Conservation (phyloP, 2,113 vertebrate genomes). For the Microtus oregoni region DNA sequence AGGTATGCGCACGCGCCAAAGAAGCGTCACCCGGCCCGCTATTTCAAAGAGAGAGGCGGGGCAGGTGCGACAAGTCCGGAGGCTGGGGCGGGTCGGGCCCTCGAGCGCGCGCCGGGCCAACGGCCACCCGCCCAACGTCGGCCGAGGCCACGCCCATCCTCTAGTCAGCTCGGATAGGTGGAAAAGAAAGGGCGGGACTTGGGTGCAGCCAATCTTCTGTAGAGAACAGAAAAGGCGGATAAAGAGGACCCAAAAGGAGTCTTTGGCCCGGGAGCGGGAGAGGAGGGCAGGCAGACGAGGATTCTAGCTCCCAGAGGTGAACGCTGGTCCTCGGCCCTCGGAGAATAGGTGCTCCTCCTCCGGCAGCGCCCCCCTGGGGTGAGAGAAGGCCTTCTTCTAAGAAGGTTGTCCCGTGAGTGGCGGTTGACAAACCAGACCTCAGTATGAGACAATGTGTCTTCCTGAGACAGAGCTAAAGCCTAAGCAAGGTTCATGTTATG, state of each 20-base stretch:
- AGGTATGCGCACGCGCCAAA: conserved; percentile 46
- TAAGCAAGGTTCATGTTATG: background rate
- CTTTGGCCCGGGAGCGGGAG: background rate
- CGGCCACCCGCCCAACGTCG: conserved; percentile 70
- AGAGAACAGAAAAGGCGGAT: conserved; percentile 81
- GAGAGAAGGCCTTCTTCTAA: background rate
- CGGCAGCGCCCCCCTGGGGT: background rate
- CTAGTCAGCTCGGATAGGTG: background rate
- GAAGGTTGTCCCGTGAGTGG: conserved; percentile 31
- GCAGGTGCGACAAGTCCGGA: background rate
- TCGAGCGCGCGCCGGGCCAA: conserved; percentile 59
- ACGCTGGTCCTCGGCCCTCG: background rate
- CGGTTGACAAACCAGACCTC: background rate
- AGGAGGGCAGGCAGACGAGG: background rate
- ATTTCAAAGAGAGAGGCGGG: background rate
- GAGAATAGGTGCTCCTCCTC: background rate
- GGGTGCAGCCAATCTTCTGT: background rate
- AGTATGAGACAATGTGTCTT: background rate
- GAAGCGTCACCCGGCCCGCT: background rate
- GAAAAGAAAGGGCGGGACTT: background rate
- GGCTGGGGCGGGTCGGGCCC: background rate
- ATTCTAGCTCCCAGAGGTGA: background rate
- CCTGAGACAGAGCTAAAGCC: background rate
- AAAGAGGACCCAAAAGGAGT: conserved; percentile 50
- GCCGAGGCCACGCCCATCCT: conserved; percentile 50